Percentiles rank a stretch among this genome's conserved stretches.
Conservation (phyloP, 2,113 vertebrate genomes). For the Gymnarchus niloticus region DNA sequence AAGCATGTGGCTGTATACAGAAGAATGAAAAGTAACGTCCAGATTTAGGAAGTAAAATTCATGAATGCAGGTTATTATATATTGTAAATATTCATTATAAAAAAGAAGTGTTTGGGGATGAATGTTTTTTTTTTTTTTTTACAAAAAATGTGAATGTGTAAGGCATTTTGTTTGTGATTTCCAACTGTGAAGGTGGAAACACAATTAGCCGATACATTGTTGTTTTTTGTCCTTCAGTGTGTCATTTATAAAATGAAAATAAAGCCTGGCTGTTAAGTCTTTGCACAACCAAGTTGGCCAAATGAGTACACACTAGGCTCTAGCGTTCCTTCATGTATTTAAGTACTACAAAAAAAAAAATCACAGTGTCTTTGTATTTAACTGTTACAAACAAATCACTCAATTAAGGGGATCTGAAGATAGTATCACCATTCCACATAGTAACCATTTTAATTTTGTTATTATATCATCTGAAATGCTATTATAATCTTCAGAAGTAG, state of each 20-base stretch:
- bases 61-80: neutral
- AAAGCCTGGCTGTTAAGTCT: neutral
- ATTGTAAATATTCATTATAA: neutral
- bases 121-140: neutral
- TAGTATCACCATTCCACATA: no score
- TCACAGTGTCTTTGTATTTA: no score
- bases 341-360: no score
- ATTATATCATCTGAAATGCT: no score
- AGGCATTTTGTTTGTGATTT: neutral
- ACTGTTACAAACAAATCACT: no score
- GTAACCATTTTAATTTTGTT: no score
- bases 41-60: neutral
- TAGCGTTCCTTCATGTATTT: no score
- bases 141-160: neutral
- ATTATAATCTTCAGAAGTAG: no score
- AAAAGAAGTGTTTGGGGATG: neutral
- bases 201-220: neutral
- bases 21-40: neutral
- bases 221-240: neutral
- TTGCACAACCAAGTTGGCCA: no score
- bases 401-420: no score
- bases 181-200: no score
- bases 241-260: neutral
- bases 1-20: neutral
- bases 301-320: no score